Evolutionary conservation across 1,140 invertebrate species (phyloP), one percentile per base, ranked within the genome.

Genomic region (Caenorhabditis briggsae): DNA sequence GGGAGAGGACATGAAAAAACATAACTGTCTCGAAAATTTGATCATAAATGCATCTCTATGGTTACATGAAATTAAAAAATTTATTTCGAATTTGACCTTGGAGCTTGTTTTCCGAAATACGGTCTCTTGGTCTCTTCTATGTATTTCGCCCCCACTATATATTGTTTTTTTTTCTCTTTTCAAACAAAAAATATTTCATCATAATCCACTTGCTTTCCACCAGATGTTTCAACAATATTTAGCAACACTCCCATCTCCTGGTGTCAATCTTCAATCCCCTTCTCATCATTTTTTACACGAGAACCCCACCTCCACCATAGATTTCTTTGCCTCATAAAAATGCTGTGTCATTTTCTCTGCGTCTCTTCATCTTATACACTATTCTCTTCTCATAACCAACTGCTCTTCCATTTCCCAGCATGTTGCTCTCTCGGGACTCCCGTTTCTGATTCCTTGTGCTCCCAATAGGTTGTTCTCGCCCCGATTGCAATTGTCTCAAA

Each of bases 401-500:
- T 78, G 70, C 70, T 78, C 9, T 61, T 11, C 14, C n/a, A 11
- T 23, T 20, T 58, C n/a, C 61, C 25, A 41, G 41, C 70, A 50
- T 50, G 70, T 46, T 78, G 46, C 70, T 78, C 70, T n/a, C 59
- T 23, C 14, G 7, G 25, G 41, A 18, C 56, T 58, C 56, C 43
- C 16, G 41, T 78, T 23, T 33, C 33, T 78, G n/a, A 78, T 48
- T 78, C 70, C n/a, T 23, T 78, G 9, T 78, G 23, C 70, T 23
- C 46, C 70, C 64, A 46, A 70, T 43, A 9, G 64, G 59, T 23
- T 23, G 11, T 20, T 8, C 8, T n/a, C 9, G 8, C 33, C 12
- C 41, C 64, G 64, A 70, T 70, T 78, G 43, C 70, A 78, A 78
- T 78, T 78, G 70, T 78, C 70, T 78, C 70, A 78, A 78, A 78